phyloP scores from a whole-genome alignment of 2,113 vertebrate species.

The Scalopus aquaticus region DNA sequence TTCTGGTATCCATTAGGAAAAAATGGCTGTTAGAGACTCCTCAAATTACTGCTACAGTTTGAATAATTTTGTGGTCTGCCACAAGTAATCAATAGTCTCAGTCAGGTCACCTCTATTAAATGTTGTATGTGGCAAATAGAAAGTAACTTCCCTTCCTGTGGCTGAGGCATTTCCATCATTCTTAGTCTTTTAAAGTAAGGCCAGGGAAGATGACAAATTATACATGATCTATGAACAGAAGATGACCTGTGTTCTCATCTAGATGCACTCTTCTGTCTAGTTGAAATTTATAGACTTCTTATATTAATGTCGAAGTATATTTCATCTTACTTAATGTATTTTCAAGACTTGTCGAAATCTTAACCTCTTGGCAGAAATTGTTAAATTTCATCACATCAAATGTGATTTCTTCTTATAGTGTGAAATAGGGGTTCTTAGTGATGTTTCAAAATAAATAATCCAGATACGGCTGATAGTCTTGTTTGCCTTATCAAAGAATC shows the following conservation, averaged over 20 bases:
- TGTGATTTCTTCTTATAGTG: not conserved
- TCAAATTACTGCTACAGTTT: not conserved
- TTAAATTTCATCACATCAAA: not conserved
- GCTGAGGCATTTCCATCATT: not conserved
- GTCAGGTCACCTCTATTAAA: conserved; percentile 33
- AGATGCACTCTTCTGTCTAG: not conserved
- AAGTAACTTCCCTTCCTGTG: not conserved
- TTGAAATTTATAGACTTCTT: conserved; percentile 44
- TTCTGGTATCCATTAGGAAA: not conserved
- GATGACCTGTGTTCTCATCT: not conserved
- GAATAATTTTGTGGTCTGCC: conserved; percentile 23
- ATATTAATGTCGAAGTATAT: conserved; percentile 40
- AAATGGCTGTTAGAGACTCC: conserved; percentile 10
- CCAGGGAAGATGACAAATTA: not conserved
- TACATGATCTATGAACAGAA: not conserved
- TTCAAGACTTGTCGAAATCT: conserved; percentile 14
- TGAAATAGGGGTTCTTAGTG: not conserved
- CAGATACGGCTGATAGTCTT: not conserved
- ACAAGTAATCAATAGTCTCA: not conserved
- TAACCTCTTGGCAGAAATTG: conserved; percentile 32
- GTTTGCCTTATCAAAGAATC: not conserved
- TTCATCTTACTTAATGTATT: conserved; percentile 40
- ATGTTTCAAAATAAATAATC: not conserved
- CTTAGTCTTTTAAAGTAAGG: not conserved
- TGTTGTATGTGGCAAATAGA: not conserved